Percentiles rank a stretch among this genome's conserved stretches.
Evolutionary conservation across 1,140 invertebrate genomes (phyloP).

Genomic region (Nasonia giraulti): DNA sequence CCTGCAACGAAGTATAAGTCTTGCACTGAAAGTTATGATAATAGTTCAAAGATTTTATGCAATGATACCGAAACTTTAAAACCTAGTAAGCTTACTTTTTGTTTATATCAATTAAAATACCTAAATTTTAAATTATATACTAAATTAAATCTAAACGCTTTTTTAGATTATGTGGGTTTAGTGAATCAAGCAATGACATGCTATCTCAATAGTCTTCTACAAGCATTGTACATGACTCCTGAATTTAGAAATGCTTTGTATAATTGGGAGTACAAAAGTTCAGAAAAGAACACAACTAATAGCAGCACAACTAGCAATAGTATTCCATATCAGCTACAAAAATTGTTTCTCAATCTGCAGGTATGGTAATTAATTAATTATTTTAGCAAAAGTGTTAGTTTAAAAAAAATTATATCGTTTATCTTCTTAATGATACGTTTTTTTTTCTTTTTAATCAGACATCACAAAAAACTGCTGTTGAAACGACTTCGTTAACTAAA

Average conservation of each 20-base stretch:
- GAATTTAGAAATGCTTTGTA: constrained; percentile 95
- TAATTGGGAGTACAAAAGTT: constrained; percentile 85
- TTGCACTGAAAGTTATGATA: no score
- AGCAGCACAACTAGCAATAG: constrained; percentile 83
- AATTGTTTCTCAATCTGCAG: constrained; percentile 91
- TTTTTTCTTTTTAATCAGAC: constrained; percentile 75
- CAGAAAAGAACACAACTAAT: constrained; percentile 76
- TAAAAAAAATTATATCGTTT: neutral
- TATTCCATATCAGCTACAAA: constrained; percentile 92
- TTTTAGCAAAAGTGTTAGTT: neutral
- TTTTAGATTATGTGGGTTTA: constrained; percentile 85
- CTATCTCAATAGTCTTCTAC: constrained; percentile 92
- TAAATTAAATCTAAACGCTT: constrained; percentile 27
- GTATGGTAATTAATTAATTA: constrained; percentile 66
- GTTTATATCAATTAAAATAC: neutral
- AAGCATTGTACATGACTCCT: constrained; percentile 95
- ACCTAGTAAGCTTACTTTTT: constrained; percentile 20
- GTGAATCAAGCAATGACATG: constrained; percentile 97
- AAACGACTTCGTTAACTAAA: constrained; percentile 90
- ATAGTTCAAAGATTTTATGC: neutral
- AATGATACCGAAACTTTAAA: constrained; percentile 3
- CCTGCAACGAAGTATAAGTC: no score
- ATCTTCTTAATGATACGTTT: constrained; percentile 21
- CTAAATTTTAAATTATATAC: constrained; percentile 6
- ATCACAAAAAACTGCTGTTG: constrained; percentile 83